A percentile compares a stretch with the other conserved stretches of the same genome.
Conservation (phyloP, 2,797 vertebrate genomes). For the Microchirus variegatus region DNA sequence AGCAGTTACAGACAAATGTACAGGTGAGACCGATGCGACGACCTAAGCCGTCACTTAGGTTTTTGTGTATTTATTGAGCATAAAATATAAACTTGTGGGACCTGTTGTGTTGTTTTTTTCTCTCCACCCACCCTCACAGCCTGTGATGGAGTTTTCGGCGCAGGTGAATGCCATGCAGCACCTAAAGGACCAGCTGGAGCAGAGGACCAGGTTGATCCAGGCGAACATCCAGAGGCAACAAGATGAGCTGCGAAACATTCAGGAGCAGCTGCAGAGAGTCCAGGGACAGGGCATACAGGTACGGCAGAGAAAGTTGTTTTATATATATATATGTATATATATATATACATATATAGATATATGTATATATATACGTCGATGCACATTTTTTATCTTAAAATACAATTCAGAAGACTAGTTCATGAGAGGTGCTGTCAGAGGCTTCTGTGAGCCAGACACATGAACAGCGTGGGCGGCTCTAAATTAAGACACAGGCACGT, state of each 20-base stretch:
- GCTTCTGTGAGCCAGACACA: not conserved
- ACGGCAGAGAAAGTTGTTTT: not conserved
- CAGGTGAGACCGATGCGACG: slow-evolving; percentile 81
- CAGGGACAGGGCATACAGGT: slow-evolving; percentile 87
- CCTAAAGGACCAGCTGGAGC: slow-evolving; percentile 89
- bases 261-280: slow-evolving; percentile 88
- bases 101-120: not conserved
- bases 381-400: too few relatives aligned
- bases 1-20: slow-evolving; percentile 86
- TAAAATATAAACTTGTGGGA: not conserved
- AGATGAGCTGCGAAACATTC: slow-evolving; percentile 86
- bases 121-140: slow-evolving; percentile 66
- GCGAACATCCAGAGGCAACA: slow-evolving; percentile 88
- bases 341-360: too few relatives aligned
- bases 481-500: not conserved
- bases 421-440: too few relatives aligned
- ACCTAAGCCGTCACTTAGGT: not conserved
- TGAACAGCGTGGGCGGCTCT: not conserved
- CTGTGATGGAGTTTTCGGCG: slow-evolving; percentile 82
- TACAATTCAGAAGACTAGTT: too few relatives aligned
- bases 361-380: too few relatives aligned
- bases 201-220: slow-evolving; percentile 87
- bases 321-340: too few relatives aligned
- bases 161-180: slow-evolving; percentile 90
- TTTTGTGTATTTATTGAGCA: not conserved